Base-by-base conservation (phyloP, 2,888 invertebrate species). In the Chrysina gloriosa region DNA sequence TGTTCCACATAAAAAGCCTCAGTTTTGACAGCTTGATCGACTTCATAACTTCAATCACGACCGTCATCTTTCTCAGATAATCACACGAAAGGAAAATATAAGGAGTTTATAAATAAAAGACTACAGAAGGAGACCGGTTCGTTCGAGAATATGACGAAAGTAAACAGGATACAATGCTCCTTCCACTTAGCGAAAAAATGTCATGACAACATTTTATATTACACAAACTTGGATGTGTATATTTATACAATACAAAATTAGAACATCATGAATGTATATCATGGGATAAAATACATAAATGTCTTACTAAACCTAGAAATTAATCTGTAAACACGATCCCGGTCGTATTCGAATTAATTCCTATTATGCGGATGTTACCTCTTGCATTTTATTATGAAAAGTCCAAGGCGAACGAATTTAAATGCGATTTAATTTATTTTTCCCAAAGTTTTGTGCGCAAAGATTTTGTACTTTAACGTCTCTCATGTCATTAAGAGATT, bases 171-270 rank as follows among this genome's bases (percentile, higher is more conserved):
- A 52, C 31, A 14, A 31, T 31, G 31, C 16, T 31, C n/a, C 9
- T 19, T 16, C 45, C 45, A 45, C 19, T 21, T 45, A 7, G 45
- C 7, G 25, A 52, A 52, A 31, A 52, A 19, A 52, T 52, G 52
- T 52, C 52, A 52, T 31, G 31, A 7, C 31, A 31, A 19, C 31
- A 14, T 19, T 19, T 45, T 16, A 29, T 16, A 16, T 19, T 48
- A 11, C 39, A 42, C 48, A 47, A 7, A 14, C n/a, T n/a, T 58
- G n/a, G 21, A 14, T 34, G 11, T 58, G 58, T 58, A 58, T 63
- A 47, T 47, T 48, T 64, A 69, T 21, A 63, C 52, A 31, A 29
- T 52, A 52, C 34, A 19, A 45, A 45, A 52, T 52, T 31, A 52
- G 29, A 52, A 52, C 31, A 25, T 31, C 34, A 31, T 14, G 31